Evolutionary conservation across 2,888 invertebrate genomes (phyloP).

Genomic region (Meliscaeva auricollis): DNA sequence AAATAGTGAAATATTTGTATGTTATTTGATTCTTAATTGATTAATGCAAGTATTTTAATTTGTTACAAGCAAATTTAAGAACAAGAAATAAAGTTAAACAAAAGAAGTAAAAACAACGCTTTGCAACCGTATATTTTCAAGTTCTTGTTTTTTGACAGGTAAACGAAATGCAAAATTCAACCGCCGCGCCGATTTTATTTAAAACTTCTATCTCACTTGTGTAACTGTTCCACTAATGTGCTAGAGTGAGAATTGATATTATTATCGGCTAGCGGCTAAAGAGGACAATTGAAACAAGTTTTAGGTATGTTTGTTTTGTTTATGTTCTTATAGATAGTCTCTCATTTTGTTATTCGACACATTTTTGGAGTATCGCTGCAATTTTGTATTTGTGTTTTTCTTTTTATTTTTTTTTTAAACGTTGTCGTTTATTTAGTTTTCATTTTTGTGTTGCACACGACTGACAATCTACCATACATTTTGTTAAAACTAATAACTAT

Average conservation of each 20-base stretch:
- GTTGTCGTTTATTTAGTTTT: no score
- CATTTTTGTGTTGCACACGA: no score
- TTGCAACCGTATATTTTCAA: conserved; percentile 48
- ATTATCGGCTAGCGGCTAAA: conserved; percentile 24
- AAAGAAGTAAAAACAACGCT: conserved; percentile 60
- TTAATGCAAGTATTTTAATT: no score
- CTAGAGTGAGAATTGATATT: background rate
- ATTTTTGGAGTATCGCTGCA: background rate
- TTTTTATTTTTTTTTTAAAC: no score
- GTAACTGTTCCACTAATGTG: background rate
- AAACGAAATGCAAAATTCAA: conserved; percentile 59
- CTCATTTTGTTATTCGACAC: no score
- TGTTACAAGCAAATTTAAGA: background rate
- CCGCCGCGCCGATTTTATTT: conserved; percentile 63
- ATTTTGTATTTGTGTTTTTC: no score
- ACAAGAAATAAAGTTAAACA: conserved; percentile 11
- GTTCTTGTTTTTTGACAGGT: conserved; percentile 62
- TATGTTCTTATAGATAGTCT: no score
- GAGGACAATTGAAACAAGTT: background rate
- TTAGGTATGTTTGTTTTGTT: conserved; percentile 32
- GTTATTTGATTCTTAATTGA: background rate
- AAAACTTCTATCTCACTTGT: conserved; percentile 47
- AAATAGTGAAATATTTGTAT: background rate
- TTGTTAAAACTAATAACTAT: no score
- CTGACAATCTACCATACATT: no score